phyloP scores from a whole-genome alignment of 37 sponge, comb jelly and placozoan genomes.

The Beroe forskalii region DNA sequence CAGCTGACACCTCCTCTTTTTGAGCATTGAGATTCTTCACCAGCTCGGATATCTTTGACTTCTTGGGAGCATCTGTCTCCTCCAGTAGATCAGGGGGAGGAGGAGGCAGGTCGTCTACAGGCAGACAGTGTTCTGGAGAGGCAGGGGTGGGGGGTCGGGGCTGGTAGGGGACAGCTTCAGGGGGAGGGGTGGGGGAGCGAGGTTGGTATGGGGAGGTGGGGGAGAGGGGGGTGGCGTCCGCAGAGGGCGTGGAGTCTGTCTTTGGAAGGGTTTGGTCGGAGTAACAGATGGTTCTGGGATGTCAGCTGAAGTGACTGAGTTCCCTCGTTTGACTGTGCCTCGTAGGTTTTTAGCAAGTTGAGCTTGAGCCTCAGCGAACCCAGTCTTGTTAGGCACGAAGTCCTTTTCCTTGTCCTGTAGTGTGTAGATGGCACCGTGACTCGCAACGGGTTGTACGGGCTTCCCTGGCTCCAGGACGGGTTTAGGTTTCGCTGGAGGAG shows the following conservation, averaged over 20 bases:
- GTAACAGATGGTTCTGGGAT: too few relatives aligned
- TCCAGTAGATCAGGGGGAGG: not conserved
- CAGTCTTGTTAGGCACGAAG: not conserved
- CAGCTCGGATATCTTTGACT: not conserved
- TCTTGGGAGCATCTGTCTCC: not conserved
- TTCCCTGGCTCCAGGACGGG: not conserved
- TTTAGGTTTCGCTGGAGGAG: constrained; percentile 7
- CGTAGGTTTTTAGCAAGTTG: not conserved
- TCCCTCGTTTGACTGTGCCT: not conserved
- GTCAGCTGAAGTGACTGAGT: too few relatives aligned
- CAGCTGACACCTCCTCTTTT: not conserved
- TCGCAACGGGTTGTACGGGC: not conserved
- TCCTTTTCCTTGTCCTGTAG: not conserved
- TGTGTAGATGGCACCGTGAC: too few relatives aligned
- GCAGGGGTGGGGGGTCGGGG: not conserved
- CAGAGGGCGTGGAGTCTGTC: not conserved
- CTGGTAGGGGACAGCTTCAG: not conserved
- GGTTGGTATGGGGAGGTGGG: not conserved
- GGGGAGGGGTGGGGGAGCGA: constrained; percentile 1
- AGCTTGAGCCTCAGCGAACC: constrained; percentile 29
- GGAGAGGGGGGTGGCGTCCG: not conserved
- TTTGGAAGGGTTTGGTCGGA: too few relatives aligned
- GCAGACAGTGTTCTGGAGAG: not conserved
- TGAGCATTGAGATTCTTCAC: not conserved
- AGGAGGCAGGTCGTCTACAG: not conserved